Evolutionary conservation across 2,113 vertebrate genomes (phyloP).

Genomic region (Phyllopteryx taeniolatus): DNA sequence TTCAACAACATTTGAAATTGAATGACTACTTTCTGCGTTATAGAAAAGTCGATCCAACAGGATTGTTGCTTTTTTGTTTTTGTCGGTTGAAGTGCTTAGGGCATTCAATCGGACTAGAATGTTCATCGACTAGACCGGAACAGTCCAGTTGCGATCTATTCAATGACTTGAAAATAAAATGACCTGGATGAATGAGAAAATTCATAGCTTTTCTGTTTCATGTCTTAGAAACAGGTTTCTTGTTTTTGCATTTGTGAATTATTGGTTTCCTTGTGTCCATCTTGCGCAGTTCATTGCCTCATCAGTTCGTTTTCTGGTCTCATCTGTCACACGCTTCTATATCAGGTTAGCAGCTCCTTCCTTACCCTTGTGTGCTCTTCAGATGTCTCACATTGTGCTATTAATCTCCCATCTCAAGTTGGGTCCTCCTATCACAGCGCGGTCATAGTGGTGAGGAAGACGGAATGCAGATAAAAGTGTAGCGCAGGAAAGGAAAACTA

Average conservation of each 20-base stretch:
- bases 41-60: too few species aligned
- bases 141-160: too few species aligned
- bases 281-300: not conserved
- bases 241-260: not conserved
- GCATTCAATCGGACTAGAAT: too few species aligned
- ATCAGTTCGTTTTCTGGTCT: not conserved
- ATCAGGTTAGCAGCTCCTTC: not conserved
- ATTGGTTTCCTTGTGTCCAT: not conserved
- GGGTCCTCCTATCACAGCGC: not conserved
- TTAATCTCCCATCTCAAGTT: not conserved
- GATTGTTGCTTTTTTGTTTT: too few species aligned
- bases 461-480: not conserved
- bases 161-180: too few species aligned
- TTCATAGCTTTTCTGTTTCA: not conserved
- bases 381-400: not conserved
- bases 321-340: not conserved
- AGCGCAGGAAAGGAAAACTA: too few species aligned
- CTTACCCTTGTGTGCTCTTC: not conserved
- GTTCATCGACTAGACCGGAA: too few species aligned
- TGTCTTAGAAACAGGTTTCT: not conserved
- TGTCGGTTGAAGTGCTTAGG: too few species aligned
- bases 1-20: too few species aligned
- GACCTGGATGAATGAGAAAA: too few species aligned
- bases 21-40: too few species aligned
- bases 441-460: not conserved